Conservation (phyloP, 1,140 invertebrate genomes). For the Amphibalanus amphitrite region DNA sequence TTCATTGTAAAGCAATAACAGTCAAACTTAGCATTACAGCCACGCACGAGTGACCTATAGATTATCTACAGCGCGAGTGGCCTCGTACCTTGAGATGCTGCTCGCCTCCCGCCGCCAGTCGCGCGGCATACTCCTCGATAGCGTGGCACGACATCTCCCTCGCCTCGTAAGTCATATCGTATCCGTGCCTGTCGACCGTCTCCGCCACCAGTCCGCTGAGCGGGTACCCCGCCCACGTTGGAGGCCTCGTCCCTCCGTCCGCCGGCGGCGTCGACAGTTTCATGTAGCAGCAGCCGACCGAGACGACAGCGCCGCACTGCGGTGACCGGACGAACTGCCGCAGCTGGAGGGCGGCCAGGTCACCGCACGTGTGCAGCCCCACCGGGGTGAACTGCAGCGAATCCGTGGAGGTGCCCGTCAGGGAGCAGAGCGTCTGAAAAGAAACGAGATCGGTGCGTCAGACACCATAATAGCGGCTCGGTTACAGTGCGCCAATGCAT, state of each 20-base stretch:
- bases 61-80: too few species aligned
- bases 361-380: slow-evolving; percentile 79
- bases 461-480: too few species aligned
- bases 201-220: slow-evolving; percentile 12
- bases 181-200: slow-evolving; percentile 7
- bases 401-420: background rate
- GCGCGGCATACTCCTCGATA: slow-evolving; percentile 53
- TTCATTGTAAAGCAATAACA: too few species aligned
- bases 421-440: background rate
- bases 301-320: slow-evolving; percentile 40
- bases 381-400: slow-evolving; percentile 16
- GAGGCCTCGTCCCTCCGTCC: slow-evolving; percentile 14
- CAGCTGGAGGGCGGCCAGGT: slow-evolving; percentile 53
- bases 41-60: too few species aligned
- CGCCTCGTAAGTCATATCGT: slow-evolving; percentile 47
- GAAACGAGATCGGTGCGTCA: background rate
- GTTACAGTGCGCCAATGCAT: too few species aligned
- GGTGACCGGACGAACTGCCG: slow-evolving; percentile 42
- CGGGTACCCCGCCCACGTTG: slow-evolving; percentile 23
- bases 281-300: slow-evolving; percentile 79
- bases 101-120: slow-evolving; percentile 40
- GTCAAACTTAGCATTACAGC: too few species aligned
- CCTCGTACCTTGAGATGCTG: slow-evolving; percentile 48
- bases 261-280: slow-evolving; percentile 35
- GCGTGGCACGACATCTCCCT: slow-evolving; percentile 74